Evolutionary conservation across 1,140 invertebrate species (phyloP), one percentile per base, ranked within the genome.

Genomic region (Lepidurus apus): DNA sequence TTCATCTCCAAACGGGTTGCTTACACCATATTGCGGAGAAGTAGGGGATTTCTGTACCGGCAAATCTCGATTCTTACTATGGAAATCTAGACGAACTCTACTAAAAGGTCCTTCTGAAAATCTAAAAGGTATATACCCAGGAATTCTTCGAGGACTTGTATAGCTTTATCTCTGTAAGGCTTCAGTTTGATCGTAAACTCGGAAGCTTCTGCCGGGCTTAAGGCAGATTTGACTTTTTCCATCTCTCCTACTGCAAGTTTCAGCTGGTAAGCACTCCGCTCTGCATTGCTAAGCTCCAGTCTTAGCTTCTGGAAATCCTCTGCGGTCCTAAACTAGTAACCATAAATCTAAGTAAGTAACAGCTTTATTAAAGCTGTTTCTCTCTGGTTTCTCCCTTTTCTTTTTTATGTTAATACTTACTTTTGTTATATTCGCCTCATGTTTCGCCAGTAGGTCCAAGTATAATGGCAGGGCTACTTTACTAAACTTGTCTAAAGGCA

Each of bases 391-490:
- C n/a, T n/a, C n/a, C 10, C 13, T 65, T 13, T 65, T 65, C 17
- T 13, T 21, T 7, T 65, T 7, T 17, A n/a, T 65, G 53, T 65
- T 17, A 7, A 79, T 21, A 43, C 45, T 73, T 74, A 47, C 75
- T 76, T 47, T 78, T 34, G 13, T 75, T 26, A 34, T 73, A 42
- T 73, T 74, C 7, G 4, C 43, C 24, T 75, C 17, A 45, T 79
- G 74, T 42, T 75, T 74, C 45, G 65, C 80, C 42, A 79, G n/a
- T 74, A 77, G 13, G 74, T 73, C 44, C 45, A 78, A 65, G 77
- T 82, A 43, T 47, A 75, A 42, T 74, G 73, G 53, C 79, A 80
- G 65, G 42, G 81, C 74, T 74, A 77, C 78, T 77, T 76, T 43
- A 76, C 74, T 34, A 76, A 76, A 73, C 81, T 77, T 47, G 13